Base-by-base conservation (phyloP, 2,113 vertebrate genomes). In the Onychorhynchus coronatus region DNA sequence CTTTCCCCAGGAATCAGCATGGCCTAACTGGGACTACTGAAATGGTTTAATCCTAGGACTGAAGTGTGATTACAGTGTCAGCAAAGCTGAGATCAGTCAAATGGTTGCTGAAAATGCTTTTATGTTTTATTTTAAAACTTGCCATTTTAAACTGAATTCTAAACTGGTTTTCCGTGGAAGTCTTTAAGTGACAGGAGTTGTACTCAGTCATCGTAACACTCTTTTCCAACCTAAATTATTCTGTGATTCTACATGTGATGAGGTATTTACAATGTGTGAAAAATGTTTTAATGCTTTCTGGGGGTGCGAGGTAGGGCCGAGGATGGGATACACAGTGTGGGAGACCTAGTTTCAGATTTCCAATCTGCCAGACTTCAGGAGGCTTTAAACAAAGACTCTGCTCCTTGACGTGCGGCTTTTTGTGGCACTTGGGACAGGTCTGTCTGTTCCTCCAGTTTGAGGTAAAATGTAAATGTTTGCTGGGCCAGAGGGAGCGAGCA, bases 401-500 rank as follows among this genome's bases (percentile, higher is more conserved):
- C 35, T 74, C 25, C 55, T 63, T 18, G 4, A 33, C 70, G 66
- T 17, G 33, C 0, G 0, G 24, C 79, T 76, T 76, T 76, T 27
- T 13, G 1, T 53, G 53, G 63, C 58, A 22, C 71, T 83, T 14
- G 2, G 50, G 85, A 76, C 0, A 1, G 55, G 67, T 76, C 92
- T 2, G 6, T 87, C 95, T 93, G 58, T 70, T 85, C 88, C 82
- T 90, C 63, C 67, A 50, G 59, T 93, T 55, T 58, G 88, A 95
- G 85, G 92, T 76, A 77, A 95, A 94, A 96, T 96, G 95, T 79
- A 91, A 96, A 94, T 94, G n/a, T 63, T 71, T 89, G 17, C 86
- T 94, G 78, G 88, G 92, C 95, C 82, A 96, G 88, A 96, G 94
- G 88, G 95, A 97, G 88, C 0, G 2, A 97, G 94, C 96, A 97